phyloP scores from a whole-genome alignment of 2,888 invertebrate species.

The Diloba caeruleocephala region DNA sequence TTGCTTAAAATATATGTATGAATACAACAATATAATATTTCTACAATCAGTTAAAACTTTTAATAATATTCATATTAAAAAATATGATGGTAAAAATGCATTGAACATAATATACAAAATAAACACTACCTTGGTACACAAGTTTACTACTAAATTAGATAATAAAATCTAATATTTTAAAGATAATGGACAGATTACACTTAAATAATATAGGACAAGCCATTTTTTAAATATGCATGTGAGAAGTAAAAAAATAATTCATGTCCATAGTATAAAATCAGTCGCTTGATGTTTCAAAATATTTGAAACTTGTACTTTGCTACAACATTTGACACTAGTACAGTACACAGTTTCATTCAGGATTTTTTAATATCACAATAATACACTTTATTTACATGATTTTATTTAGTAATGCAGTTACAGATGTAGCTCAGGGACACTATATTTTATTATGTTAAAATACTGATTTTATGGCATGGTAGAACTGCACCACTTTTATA shows the following conservation, averaged over 20 bases:
- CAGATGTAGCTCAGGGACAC: conserved; percentile 20
- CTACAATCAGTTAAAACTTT: conserved; percentile 36
- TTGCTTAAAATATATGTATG: conserved; percentile 38
- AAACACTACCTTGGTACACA: conserved; percentile 13
- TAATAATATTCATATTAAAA: conserved; percentile 25
- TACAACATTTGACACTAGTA: conserved; percentile 48
- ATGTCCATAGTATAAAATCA: conserved; percentile 54
- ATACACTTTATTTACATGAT: conserved; percentile 48
- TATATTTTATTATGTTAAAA: conserved; percentile 49
- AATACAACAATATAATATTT: conserved; percentile 45
- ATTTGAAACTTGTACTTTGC: conserved; percentile 67
- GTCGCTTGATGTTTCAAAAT: conserved; percentile 63
- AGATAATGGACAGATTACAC: conserved; percentile 46
- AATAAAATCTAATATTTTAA: conserved; percentile 31
- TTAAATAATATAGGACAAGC: conserved; percentile 41
- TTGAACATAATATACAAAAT: conserved; percentile 31
- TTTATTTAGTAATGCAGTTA: conserved; percentile 24
- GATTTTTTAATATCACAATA: conserved; percentile 41
- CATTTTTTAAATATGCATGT: conserved; percentile 26
- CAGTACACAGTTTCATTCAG: conserved; percentile 33
- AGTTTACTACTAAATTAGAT: conserved; percentile 20
- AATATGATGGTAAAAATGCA: conserved; percentile 47
- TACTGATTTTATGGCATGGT: conserved; percentile 61
- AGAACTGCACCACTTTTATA: conserved; percentile 34
- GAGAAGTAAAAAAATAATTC: conserved; percentile 39